A percentile compares a stretch with the other conserved stretches of the same genome.
Evolutionary conservation across 2,113 vertebrate genomes (phyloP).

Genomic region (Phodopus roborovskii): DNA sequence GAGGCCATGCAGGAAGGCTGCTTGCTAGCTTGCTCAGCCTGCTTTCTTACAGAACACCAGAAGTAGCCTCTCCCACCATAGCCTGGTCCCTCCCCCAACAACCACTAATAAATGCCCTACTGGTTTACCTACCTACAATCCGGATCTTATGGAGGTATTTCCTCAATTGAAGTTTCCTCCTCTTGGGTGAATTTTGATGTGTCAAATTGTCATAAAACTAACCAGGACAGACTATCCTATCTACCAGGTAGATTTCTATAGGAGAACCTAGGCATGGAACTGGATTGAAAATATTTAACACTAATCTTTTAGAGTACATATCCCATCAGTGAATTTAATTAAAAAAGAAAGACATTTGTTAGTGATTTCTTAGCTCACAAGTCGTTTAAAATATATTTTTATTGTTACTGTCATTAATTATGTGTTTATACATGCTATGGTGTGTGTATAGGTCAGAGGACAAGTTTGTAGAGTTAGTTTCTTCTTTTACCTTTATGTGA

Average conservation of each 20-base stretch:
- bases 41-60: not conserved
- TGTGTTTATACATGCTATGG: not conserved
- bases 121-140: not conserved
- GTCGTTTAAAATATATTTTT: not conserved
- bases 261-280: not conserved
- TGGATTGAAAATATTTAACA: not conserved
- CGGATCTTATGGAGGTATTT: not conserved
- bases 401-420: not conserved
- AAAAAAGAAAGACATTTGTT: not conserved
- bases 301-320: not conserved
- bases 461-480: not conserved
- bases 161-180: not conserved
- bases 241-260: not conserved
- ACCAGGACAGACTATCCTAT: not conserved
- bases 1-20: not conserved
- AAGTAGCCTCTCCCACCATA: not conserved
- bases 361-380: slow-evolving; percentile 11
- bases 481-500: not conserved
- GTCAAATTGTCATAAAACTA: not conserved
- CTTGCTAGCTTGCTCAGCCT: not conserved
- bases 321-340: not conserved
- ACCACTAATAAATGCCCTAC: not conserved
- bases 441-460: not conserved
- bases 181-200: not conserved
- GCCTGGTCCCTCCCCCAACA: not conserved